Base-by-base conservation (phyloP, 1,140 invertebrate genomes). In the Caenorhabditis brenneri region DNA sequence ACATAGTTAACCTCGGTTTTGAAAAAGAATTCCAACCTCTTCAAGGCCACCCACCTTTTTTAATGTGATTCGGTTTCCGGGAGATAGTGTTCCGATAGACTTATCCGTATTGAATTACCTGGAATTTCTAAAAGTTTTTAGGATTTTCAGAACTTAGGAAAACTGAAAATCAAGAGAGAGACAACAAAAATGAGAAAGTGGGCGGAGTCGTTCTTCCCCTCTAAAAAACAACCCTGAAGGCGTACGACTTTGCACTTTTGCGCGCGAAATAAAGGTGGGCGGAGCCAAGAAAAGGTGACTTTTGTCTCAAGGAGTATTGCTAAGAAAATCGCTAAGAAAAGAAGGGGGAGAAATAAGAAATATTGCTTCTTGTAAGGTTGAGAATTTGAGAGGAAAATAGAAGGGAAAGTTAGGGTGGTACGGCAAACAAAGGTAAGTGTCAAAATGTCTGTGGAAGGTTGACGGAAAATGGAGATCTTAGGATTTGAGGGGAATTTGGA, bases 1-100 rank as follows among this genome's bases (percentile, higher is more conserved):
- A 74, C n/a, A 74, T 74, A 74, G 65, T 74, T 74, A 74, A 74
- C 65, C 65, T 74, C 65, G 36, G n/a, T n/a, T 33, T 4, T n/a
- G n/a, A 65, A 33, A 19, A 36, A 65, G 36, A 36, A 36, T 33
- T 29, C 36, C 33, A 33, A 24, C n/a, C n/a, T 74, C 65, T 74
- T 16, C 65, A 74, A 74, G 36, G 65, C 39, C 39, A 42, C 39
- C 6, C 65, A 74, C 65, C 65, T 74, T 29, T 36, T 74, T n/a
- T 74, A 4, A 16, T 65, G 15, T 5, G 12, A 27, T 65, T 24
- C 19, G 19, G 33, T 24, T 46, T 42, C 36, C 53, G n/a, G n/a
- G 15, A 15, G 15, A 7, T 27, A 0, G 10, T 29, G 53, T 10
- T 74, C 36, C n/a, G 65, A 10, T 42, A 12, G 24, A 27, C n/a